phyloP scores from a whole-genome alignment of 2,113 vertebrate species.

The Rattus rattus region DNA sequence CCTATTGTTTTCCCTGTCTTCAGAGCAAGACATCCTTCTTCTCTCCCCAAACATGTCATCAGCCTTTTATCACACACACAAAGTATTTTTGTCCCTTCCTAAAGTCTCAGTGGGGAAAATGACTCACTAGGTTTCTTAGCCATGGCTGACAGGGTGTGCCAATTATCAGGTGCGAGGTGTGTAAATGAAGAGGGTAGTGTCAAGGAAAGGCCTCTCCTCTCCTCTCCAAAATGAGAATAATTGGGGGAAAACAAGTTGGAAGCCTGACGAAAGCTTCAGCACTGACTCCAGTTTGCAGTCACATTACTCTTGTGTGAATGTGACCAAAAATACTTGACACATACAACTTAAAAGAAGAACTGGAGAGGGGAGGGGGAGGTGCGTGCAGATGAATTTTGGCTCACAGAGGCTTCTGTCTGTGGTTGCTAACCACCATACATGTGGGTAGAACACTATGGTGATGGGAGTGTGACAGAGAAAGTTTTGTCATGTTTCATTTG shows the following conservation, averaged over 20 bases:
- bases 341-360: background rate
- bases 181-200: background rate
- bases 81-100: background rate
- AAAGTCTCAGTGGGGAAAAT: background rate
- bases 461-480: background rate
- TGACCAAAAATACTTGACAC: background rate
- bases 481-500: background rate
- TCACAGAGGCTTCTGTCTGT: background rate
- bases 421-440: background rate
- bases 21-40: background rate
- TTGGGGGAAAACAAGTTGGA: background rate
- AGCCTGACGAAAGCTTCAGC: background rate
- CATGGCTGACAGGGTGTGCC: background rate
- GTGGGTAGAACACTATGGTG: background rate
- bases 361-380: fast-evolving
- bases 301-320: background rate
- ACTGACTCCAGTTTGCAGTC: background rate
- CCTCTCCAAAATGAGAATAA: slow-evolving; percentile 5
- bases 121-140: background rate
- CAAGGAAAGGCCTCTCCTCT: background rate
- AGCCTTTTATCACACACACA: background rate
- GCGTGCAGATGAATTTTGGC: background rate
- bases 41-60: background rate
- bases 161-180: background rate
- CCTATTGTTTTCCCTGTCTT: background rate